Evolutionary conservation across 1,140 invertebrate species (phyloP).

Genomic region (Adelges cooleyi): DNA sequence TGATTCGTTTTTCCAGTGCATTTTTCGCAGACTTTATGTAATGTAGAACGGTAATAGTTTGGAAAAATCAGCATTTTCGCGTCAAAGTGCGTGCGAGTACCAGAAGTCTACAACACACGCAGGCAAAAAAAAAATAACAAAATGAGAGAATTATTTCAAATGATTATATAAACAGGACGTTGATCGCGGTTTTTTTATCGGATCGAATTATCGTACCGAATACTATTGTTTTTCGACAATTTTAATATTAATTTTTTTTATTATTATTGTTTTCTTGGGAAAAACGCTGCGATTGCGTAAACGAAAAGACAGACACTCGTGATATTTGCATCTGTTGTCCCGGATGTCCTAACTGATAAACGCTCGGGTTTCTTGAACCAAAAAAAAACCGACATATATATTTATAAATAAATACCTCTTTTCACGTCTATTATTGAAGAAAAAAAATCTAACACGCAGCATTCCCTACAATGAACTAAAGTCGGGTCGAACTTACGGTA

Average conservation of each 20-base stretch:
- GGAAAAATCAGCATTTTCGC: background rate
- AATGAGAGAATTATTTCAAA: background rate
- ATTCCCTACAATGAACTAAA: too few species aligned
- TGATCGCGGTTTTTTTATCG: background rate
- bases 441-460: too few species aligned
- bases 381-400: background rate
- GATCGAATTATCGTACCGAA: background rate
- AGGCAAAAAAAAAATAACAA: background rate
- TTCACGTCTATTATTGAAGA: too few species aligned
- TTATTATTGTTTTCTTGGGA: background rate
- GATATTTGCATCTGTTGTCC: conserved; percentile 3
- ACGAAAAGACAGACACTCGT: background rate
- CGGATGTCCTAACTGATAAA: background rate
- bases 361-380: background rate
- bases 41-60: background rate
- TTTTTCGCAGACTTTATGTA: background rate
- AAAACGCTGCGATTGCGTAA: background rate
- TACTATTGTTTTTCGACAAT: background rate
- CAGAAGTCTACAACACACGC: background rate
- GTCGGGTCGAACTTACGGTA: too few species aligned
- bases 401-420: too few species aligned
- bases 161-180: background rate
- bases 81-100: background rate
- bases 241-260: background rate
- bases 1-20: background rate